Conservation (phyloP, 2,888 invertebrate species). For the Scaptomyza cyrtandrae region DNA sequence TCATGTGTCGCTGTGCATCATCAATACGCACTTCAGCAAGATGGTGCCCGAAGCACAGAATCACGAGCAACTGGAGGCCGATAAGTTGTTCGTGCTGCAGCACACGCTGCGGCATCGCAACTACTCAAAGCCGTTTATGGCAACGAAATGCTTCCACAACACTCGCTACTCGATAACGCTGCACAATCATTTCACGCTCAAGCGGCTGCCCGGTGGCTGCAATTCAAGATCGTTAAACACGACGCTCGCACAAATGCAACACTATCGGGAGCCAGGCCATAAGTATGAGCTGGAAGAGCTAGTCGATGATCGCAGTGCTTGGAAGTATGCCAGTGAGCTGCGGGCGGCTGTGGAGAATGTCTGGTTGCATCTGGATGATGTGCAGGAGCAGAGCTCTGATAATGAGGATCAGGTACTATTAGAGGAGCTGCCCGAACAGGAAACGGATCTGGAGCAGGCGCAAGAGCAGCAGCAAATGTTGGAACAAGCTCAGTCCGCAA, state of each 20-base stretch:
- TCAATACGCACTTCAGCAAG: slow-evolving; percentile 95
- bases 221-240: slow-evolving; percentile 21
- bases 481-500: slow-evolving; percentile 13
- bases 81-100: slow-evolving; percentile 92
- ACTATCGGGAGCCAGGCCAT: slow-evolving; percentile 57
- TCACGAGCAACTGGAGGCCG: slow-evolving; percentile 60
- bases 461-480: slow-evolving; percentile 43
- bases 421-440: slow-evolving; percentile 42
- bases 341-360: slow-evolving; percentile 51
- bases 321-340: slow-evolving; percentile 58
- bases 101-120: slow-evolving; percentile 93
- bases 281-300: slow-evolving; percentile 44
- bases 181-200: slow-evolving; percentile 95
- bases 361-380: slow-evolving; percentile 58
- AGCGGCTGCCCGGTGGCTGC: slow-evolving; percentile 87
- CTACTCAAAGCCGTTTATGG: slow-evolving; percentile 93
- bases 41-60: slow-evolving; percentile 70
- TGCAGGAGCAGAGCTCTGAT: slow-evolving; percentile 14
- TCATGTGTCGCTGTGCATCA: slow-evolving; percentile 89
- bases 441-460: slow-evolving; percentile 33
- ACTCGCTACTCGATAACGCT: slow-evolving; percentile 92
- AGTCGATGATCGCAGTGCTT: slow-evolving; percentile 57
- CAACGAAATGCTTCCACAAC: slow-evolving; percentile 96
- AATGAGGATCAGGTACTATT: slow-evolving; percentile 27
- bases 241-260: slow-evolving; percentile 70